These are phyloP conservation scores for Palaemon carinicauda DNA, from an alignment of 1,140 invertebrate genomes.

Conservation along the genomic window DNA sequence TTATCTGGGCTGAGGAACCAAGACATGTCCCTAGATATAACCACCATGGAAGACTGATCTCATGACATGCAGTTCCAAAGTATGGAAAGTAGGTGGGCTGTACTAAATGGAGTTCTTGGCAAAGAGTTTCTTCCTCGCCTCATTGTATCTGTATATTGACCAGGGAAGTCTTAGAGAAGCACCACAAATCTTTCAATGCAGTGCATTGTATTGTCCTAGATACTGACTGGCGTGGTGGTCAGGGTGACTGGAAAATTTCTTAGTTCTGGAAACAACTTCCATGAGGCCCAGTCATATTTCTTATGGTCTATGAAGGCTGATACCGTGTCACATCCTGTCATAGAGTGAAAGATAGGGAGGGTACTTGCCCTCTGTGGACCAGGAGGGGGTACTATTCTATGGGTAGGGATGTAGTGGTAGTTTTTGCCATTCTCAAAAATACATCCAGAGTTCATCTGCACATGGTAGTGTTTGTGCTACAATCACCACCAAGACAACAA, in stretches of 20 bases:
- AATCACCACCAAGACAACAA: background rate
- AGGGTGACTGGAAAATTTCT: background rate
- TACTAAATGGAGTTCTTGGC: background rate
- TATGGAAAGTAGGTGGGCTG: background rate
- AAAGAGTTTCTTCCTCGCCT: background rate
- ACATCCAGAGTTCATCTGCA: background rate
- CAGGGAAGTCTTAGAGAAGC: background rate
- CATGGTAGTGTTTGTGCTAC: background rate
- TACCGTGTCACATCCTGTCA: conserved; percentile 2
- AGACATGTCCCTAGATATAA: background rate
- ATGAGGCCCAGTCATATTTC: background rate
- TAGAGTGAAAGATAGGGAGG: conserved; percentile 10
- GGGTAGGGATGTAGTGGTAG: conserved; percentile 27
- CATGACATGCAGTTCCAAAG: too few species aligned
- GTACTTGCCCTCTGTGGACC: background rate
- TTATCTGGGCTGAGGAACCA: background rate
- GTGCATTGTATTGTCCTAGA: background rate
- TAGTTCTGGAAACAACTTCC: background rate
- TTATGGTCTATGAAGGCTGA: background rate
- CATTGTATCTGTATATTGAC: background rate
- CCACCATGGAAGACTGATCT: background rate
- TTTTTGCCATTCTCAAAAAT: background rate
- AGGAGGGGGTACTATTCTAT: background rate
- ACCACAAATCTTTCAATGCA: background rate
- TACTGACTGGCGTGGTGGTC: background rate